Conservation (phyloP, 2,888 invertebrate species). For the Tenthredo scrophulariae region DNA sequence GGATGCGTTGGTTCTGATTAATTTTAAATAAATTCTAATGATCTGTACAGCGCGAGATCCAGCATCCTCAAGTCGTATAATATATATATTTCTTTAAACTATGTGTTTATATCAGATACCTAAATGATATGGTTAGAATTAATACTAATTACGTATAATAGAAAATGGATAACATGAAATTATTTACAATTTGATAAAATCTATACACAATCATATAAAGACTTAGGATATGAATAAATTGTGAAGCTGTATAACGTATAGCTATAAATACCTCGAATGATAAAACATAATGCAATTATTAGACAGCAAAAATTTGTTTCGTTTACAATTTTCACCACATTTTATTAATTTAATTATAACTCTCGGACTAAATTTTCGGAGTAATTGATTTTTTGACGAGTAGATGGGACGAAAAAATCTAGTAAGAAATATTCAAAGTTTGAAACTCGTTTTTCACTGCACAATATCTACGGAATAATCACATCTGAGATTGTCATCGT, state of each 20-base stretch:
- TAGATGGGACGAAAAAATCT: not conserved
- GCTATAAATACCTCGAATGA: not conserved
- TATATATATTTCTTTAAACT: not conserved
- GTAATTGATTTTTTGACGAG: not conserved
- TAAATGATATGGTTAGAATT: not conserved
- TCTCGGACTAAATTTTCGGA: not conserved
- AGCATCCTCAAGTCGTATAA: not conserved
- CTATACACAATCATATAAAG: constrained; percentile 16
- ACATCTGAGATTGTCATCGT: not conserved
- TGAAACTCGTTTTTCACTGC: no score
- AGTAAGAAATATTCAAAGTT: not conserved
- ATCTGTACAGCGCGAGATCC: not conserved
- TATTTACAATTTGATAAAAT: constrained; percentile 25
- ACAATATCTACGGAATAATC: not conserved
- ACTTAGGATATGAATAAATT: not conserved
- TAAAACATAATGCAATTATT: not conserved
- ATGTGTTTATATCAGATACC: not conserved
- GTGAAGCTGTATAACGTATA: not conserved
- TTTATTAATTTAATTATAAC: not conserved
- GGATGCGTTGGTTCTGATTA: not conserved
- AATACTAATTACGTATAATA: no score
- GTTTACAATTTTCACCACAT: not conserved
- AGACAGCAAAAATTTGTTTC: not conserved
- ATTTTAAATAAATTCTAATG: not conserved
- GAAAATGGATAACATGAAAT: not conserved